phyloP scores from a whole-genome alignment of 2,888 invertebrate genomes.

The Machimus atricapillus region DNA sequence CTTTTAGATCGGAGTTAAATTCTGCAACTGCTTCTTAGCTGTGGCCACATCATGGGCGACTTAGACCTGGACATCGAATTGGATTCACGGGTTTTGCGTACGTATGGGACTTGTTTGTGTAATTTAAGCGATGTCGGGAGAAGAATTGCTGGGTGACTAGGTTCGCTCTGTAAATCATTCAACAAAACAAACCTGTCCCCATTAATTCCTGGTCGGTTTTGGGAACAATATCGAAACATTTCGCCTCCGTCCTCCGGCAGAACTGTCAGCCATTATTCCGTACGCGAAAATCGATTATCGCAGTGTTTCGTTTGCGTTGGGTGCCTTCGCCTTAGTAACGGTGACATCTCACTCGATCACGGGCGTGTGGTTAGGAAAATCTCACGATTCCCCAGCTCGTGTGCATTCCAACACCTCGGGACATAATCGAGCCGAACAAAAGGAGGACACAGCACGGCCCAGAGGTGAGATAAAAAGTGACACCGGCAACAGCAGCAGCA shows the following conservation, averaged over 20 bases:
- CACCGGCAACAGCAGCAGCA: slow-evolving; percentile 4
- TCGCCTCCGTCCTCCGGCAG: not conserved
- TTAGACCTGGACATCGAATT: no score
- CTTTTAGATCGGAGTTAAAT: no score
- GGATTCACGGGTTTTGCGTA: no score
- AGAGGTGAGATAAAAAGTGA: slow-evolving; percentile 26
- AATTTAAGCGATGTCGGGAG: no score
- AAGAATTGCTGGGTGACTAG: not conserved
- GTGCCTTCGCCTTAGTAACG: not conserved
- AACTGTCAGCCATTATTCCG: not conserved
- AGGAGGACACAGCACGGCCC: not conserved
- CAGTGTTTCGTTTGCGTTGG: not conserved
- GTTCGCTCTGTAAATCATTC: not conserved
- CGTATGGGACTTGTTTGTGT: no score
- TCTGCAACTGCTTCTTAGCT: no score
- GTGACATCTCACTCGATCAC: slow-evolving; percentile 30
- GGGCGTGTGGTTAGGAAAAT: slow-evolving; percentile 34
- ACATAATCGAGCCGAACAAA: not conserved
- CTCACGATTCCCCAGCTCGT: slow-evolving; percentile 21
- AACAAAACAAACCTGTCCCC: not conserved
- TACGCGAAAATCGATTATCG: not conserved
- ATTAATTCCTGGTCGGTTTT: not conserved
- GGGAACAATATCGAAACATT: not conserved
- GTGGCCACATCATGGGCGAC: no score
- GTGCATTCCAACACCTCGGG: slow-evolving; percentile 33